phyloP scores from a whole-genome alignment of 2,888 invertebrate genomes.

The Melipona bicolor region DNA sequence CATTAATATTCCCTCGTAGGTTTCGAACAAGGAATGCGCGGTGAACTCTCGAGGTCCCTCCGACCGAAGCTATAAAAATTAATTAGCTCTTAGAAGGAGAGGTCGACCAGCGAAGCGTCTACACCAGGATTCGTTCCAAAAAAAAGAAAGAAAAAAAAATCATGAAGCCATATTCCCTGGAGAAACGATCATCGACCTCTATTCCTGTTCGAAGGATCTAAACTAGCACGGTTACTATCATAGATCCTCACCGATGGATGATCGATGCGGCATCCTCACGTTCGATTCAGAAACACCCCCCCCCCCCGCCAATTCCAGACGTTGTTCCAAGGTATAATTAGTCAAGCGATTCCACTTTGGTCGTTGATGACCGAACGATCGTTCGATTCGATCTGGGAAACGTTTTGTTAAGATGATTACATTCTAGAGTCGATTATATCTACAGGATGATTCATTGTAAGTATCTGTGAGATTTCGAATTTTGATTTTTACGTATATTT shows the following conservation, averaged over 20 bases:
- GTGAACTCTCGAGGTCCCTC: slow-evolving; percentile 22
- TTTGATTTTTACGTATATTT: neutral
- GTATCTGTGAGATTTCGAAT: neutral
- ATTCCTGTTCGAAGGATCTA: slow-evolving; percentile 17
- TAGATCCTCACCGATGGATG: slow-evolving; percentile 58
- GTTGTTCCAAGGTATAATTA: slow-evolving; percentile 57
- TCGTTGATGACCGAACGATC: slow-evolving; percentile 14
- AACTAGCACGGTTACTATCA: slow-evolving; percentile 46
- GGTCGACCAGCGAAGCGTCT: slow-evolving; percentile 39
- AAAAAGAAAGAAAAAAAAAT: neutral
- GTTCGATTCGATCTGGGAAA: slow-evolving; percentile 4
- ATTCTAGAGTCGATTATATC: neutral
- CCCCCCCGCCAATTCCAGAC: neutral
- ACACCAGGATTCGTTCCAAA: slow-evolving; percentile 15
- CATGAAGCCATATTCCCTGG: slow-evolving; percentile 1
- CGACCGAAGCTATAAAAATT: slow-evolving; percentile 76
- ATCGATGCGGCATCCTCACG: slow-evolving; percentile 54
- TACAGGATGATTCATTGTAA: neutral
- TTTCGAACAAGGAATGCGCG: slow-evolving; percentile 63
- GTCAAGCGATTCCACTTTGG: slow-evolving; percentile 43
- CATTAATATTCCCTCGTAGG: slow-evolving; percentile 58
- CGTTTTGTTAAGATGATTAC: slow-evolving; percentile 8
- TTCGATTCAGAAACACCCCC: slow-evolving; percentile 18
- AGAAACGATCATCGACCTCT: slow-evolving; percentile 26
- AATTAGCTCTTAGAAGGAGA: slow-evolving; percentile 72